Percentiles rank a stretch among this genome's conserved stretches.
phyloP scores from a whole-genome alignment of 1,140 invertebrate species.

The Conus betulinus region DNA sequence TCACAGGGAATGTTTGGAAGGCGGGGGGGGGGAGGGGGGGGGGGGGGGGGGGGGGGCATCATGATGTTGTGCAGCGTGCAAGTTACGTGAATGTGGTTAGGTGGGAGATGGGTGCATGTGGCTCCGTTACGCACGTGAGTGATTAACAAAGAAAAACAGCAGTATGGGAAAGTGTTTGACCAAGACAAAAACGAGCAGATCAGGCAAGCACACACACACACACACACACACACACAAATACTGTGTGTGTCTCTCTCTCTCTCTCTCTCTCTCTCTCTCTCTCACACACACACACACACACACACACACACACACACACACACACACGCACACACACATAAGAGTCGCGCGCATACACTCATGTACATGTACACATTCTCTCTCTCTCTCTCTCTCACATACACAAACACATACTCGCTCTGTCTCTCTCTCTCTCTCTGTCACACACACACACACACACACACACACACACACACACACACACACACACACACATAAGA shows the following conservation, averaged over 20 bases:
- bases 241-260: neutral
- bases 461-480: neutral
- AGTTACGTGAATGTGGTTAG: too few relatives aligned
- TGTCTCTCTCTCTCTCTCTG: neutral
- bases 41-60: neutral
- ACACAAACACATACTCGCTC: neutral
- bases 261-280: neutral
- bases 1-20: neutral
- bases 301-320: neutral
- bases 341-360: too few relatives aligned
- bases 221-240: neutral
- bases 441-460: too few relatives aligned
- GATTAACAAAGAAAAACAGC: neutral
- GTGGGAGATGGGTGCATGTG: too few relatives aligned
- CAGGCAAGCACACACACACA: neutral
- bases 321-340: neutral
- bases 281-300: neutral
- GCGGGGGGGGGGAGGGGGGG: conserved; percentile 6
- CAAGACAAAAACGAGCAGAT: too few relatives aligned
- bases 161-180: neutral
- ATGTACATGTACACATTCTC: too few relatives aligned
- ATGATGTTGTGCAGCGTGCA: neutral
- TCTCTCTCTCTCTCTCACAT: too few relatives aligned
- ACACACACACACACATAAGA: neutral
- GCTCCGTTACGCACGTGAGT: neutral